Evolutionary conservation across 2,888 invertebrate species (phyloP).

Genomic region (Adineta ricciae): DNA sequence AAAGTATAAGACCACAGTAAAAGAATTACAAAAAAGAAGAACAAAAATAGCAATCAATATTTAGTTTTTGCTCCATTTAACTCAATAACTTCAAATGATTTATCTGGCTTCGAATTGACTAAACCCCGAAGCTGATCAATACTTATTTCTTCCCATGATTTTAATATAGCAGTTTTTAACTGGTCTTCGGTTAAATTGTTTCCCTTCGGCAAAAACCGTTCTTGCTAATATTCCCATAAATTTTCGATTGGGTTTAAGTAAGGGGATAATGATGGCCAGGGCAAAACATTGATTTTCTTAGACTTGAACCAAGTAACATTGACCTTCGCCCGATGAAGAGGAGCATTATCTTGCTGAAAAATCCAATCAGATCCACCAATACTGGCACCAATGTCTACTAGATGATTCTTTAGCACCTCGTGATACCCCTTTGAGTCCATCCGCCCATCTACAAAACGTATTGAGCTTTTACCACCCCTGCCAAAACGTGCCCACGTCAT

Average conservation of each 20-base stretch:
- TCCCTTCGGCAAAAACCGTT: background rate
- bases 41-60: background rate
- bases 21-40: no score
- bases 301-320: background rate
- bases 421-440: background rate
- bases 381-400: background rate
- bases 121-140: background rate
- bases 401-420: background rate
- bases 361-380: slow-evolving; percentile 20
- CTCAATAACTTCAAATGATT: background rate
- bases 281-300: no score
- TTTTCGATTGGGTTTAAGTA: no score
- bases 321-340: slow-evolving; percentile 12
- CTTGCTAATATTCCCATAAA: background rate
- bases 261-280: no score
- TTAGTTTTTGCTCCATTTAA: background rate
- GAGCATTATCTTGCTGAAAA: slow-evolving; percentile 28
- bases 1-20: no score
- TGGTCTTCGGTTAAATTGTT: background rate
- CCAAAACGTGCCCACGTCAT: slow-evolving; percentile 37
- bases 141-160: no score
- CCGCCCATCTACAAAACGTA: background rate
- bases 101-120: background rate
- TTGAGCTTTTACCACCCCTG: background rate
- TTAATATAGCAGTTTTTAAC: background rate